phyloP scores from a whole-genome alignment of 2,888 invertebrate genomes.

The Trichopoda pennipes region DNA sequence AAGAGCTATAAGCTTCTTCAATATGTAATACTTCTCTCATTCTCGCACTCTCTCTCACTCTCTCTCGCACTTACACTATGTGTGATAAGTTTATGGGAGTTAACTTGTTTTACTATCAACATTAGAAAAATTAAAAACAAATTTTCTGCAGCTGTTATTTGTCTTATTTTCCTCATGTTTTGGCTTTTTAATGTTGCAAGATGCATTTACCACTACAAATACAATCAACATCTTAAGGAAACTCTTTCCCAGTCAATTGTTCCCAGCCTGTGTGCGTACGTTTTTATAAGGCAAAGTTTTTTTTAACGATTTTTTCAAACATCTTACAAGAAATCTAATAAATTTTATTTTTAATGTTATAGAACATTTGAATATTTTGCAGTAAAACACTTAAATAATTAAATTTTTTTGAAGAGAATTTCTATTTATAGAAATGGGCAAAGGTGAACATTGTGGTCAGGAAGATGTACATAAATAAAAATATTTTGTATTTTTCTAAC shows the following conservation, averaged over 20 bases:
- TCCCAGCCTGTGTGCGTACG: not conserved
- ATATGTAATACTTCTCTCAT: no score
- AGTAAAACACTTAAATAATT: slow-evolving; percentile 23
- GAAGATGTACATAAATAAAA: not conserved
- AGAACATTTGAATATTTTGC: slow-evolving; percentile 19
- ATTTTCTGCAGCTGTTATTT: slow-evolving; percentile 56
- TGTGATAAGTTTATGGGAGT: no score
- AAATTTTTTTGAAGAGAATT: slow-evolving; percentile 11
- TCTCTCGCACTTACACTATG: no score
- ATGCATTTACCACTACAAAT: not conserved
- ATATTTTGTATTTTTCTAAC: no score
- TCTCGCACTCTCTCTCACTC: not conserved
- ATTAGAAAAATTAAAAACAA: not conserved
- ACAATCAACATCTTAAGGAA: slow-evolving; percentile 23
- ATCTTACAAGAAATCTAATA: slow-evolving; percentile 35
- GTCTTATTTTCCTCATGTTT: slow-evolving; percentile 46
- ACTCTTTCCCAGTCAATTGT: slow-evolving; percentile 9
- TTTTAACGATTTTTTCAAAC: slow-evolving; percentile 1
- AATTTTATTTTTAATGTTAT: slow-evolving; percentile 45
- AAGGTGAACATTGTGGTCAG: not conserved
- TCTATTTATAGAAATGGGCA: not conserved
- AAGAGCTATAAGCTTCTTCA: no score
- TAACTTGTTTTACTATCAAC: not conserved
- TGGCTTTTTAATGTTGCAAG: slow-evolving; percentile 40
- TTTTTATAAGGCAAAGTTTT: not conserved